Evolutionary conservation across 2,797 vertebrate species (phyloP), one percentile per base, ranked within the genome.

Genomic region (Gephyroberyx darwinii): DNA sequence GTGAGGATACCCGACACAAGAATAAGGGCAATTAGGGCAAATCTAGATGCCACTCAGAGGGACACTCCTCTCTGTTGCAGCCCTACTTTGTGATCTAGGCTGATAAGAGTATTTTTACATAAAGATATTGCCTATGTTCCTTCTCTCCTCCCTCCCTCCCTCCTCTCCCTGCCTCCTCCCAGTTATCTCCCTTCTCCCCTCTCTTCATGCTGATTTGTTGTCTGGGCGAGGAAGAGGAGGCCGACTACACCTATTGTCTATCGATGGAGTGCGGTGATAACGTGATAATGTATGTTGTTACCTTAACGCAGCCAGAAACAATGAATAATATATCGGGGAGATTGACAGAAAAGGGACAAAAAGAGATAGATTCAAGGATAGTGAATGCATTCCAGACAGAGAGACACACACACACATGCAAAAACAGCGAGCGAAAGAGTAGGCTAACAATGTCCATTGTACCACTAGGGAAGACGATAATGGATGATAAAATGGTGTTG

Each of bases 381-480:
- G 16, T 3, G 14, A 62, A 16, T 37, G 8, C 47, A 72, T 47
- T 47, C 71, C 43, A 82, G 48, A 79, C 8, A 64, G 41, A 41
- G 51, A 45, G 14, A 62, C 66, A 52, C 54, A 65, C 63, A 61
- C 41, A 5, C 16, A 19, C 33, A 61, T 39, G 45, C 12, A 73
- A n/a, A 75, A 61, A 65, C n/a, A 51, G n/a, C 39, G 26, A 41
- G 14, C 57, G 30, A 57, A 41, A 17, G 52, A 37, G 37, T 26
- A 41, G 79, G 37, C 75, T 86, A 87, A 89, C 89, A 87, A 86
- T 79, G 84, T 77, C 88, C 86, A 88, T 83, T 91, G 87, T 91
- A 91, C 87, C 82, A 90, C 86, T 80, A 88, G 76, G 69, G 75
- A 86, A 82, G 83, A 86, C 86, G 91, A 90, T 90, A 90, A 92